Evolutionary conservation across 2,888 invertebrate species (phyloP).

Genomic region (Aporophyla lueneburgensis): DNA sequence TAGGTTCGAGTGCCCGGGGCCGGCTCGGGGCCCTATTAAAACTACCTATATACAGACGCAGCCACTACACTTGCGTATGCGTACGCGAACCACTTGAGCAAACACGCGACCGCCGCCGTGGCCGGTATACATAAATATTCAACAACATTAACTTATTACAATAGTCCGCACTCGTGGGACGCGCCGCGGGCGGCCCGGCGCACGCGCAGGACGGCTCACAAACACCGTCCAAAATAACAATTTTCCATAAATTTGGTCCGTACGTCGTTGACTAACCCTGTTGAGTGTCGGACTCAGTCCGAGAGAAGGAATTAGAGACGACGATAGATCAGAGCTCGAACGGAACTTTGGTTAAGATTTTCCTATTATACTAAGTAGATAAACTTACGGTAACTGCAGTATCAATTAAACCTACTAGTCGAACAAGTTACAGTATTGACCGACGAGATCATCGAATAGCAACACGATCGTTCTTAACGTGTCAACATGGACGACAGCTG

Average conservation of each 20-base stretch:
- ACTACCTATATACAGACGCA: constrained; percentile 87
- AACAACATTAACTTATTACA: constrained; percentile 76
- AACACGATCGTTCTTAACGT: constrained; percentile 60
- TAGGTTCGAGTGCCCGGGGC: constrained; percentile 73
- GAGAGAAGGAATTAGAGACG: constrained; percentile 78
- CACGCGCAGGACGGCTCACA: constrained; percentile 77
- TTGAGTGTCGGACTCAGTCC: constrained; percentile 79
- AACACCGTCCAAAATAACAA: constrained; percentile 77
- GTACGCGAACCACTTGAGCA: constrained; percentile 87
- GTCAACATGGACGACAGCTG: constrained; percentile 60
- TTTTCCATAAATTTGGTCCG: constrained; percentile 82
- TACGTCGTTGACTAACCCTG: constrained; percentile 85
- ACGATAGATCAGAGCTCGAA: constrained; percentile 79
- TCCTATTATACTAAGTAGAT: constrained; percentile 87
- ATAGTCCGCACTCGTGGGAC: constrained; percentile 71
- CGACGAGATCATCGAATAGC: constrained; percentile 69
- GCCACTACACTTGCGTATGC: constrained; percentile 84
- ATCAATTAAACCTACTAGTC: constrained; percentile 82
- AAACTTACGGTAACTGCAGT: constrained; percentile 89
- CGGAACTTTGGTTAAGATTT: constrained; percentile 88
- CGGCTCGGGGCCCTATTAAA: constrained; percentile 78
- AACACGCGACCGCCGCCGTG: constrained; percentile 79
- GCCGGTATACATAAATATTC: constrained; percentile 76
- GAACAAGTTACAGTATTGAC: constrained; percentile 69
- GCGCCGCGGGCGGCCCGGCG: constrained; percentile 66